Conservation (phyloP, 2,888 invertebrate genomes). For the Zelleria hepariella region DNA sequence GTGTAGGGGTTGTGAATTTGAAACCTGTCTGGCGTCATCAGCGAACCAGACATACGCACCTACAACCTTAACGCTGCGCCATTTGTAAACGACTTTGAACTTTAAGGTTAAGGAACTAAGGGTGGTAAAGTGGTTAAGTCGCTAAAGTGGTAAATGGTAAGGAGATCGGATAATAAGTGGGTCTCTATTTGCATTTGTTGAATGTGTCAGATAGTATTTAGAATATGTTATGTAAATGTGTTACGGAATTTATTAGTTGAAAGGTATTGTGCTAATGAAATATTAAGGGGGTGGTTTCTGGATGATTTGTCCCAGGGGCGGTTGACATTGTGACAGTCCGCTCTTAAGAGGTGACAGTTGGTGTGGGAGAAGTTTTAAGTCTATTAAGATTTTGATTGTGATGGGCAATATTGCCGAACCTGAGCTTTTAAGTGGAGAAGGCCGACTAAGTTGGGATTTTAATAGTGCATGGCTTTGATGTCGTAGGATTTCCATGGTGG, state of each 20-base stretch:
- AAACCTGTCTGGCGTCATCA: not conserved
- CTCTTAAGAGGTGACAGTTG: not conserved
- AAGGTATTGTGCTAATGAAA: constrained; percentile 3
- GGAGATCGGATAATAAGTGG: not conserved
- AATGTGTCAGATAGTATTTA: constrained; percentile 1
- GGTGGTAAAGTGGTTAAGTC: not conserved
- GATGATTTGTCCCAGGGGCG: not conserved
- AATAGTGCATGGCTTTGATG: too few relatives aligned
- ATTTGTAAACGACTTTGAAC: not conserved
- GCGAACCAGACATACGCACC: not conserved
- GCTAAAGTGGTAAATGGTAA: not conserved
- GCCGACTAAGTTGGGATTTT: too few relatives aligned
- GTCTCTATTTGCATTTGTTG: not conserved
- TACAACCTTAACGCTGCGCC: not conserved
- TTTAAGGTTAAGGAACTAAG: not conserved
- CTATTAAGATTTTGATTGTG: not conserved
- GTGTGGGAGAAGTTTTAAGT: not conserved
- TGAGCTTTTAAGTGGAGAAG: too few relatives aligned
- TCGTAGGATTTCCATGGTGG: too few relatives aligned
- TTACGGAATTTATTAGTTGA: constrained; percentile 2
- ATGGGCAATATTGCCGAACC: too few relatives aligned
- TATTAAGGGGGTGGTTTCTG: not conserved
- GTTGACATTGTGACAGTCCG: not conserved
- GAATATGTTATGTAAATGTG: constrained; percentile 2
- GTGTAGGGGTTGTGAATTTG: not conserved